Base-by-base conservation (phyloP, 2,888 invertebrate species). In the Taenaris catops region DNA sequence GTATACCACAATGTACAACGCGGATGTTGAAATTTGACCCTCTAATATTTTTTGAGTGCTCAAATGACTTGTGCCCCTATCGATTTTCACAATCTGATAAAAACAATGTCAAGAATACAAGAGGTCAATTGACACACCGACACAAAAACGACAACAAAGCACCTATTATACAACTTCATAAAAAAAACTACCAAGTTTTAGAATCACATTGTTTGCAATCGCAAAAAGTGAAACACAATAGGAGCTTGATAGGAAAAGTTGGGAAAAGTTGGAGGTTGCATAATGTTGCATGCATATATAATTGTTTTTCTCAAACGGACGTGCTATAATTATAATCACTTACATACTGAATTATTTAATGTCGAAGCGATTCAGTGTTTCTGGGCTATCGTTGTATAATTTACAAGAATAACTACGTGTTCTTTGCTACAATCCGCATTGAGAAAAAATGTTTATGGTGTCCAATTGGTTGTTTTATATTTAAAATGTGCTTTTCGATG, bases 61-160 rank as follows among this genome's bases (percentile, higher is more conserved):
- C 4, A 12, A 9, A 28, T 11, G 4, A 18, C 20, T 8, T 6
- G 1, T 16, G 20, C 4, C 5, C 10, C 4, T 32, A 32, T 32
- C 24, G 16, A 24, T 17, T 32, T 24, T 34, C 19, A 3, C 23
- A 7, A 20, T 28, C 3, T 10, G 1, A 21, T 23, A 20, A 28
- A 28, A 33, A 38, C 37, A 44, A 40, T 40, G 34, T 37, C 34
- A 44, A 25, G 34, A 32, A 25, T 21, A 21, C 14, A 27, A 24
- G 40, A 36, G 27, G 37, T 26, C 17, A 17, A 34, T 18, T 32
- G 18, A 27, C 40, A 40, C 26, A 40, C 37, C 17, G 25, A 23
- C 19, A 17, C 14, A 37, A 29, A 28, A 36, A 36, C 28, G 24
- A 29, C 14, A 33, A 43, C 44, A 44, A 44, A 44, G 34, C 34